Percentiles rank a stretch among this genome's conserved stretches.
Conservation (phyloP, 92 coral and sea anemone genomes). For the Isaurus tuberculatus region DNA sequence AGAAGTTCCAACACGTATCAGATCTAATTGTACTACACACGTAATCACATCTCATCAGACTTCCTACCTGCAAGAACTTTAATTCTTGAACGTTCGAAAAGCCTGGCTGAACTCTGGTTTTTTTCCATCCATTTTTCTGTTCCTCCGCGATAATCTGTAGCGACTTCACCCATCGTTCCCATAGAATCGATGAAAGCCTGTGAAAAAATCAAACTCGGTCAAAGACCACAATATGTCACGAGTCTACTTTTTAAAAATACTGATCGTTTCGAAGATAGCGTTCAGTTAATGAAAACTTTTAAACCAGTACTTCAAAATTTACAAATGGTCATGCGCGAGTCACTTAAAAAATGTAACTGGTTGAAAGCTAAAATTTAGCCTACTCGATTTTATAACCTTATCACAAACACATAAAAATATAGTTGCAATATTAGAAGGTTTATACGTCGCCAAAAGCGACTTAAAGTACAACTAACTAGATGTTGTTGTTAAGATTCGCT, state of each 20-base stretch:
- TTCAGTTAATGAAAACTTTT: not conserved
- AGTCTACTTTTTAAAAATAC: not conserved
- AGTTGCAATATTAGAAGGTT: not conserved
- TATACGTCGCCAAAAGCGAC: conserved; percentile 1
- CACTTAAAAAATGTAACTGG: not conserved
- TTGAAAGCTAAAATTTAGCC: not conserved
- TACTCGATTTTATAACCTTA: not conserved
- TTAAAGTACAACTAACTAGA: not conserved
- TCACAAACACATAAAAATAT: not conserved
- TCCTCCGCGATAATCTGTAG: conserved; percentile 70
- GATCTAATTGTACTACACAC: not conserved
- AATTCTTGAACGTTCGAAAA: conserved; percentile 98
- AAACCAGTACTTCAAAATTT: not conserved
- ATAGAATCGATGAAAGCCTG: conserved; percentile 91
- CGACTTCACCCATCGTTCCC: conserved; percentile 94
- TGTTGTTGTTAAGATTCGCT: conserved; percentile 20
- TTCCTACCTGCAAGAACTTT: conserved; percentile 94
- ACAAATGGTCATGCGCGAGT: conserved; percentile 26
- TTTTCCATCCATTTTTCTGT: conserved; percentile 97
- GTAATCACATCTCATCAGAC: not conserved
- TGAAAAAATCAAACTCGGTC: not conserved
- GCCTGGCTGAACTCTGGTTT: conserved; percentile 87
- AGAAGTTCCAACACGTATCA: conserved; percentile 15
- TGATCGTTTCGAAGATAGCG: not conserved
- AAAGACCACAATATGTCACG: not conserved